Evolutionary conservation across 2,113 vertebrate species (phyloP), one percentile per base, ranked within the genome.

Genomic region (Nibea coibor): DNA sequence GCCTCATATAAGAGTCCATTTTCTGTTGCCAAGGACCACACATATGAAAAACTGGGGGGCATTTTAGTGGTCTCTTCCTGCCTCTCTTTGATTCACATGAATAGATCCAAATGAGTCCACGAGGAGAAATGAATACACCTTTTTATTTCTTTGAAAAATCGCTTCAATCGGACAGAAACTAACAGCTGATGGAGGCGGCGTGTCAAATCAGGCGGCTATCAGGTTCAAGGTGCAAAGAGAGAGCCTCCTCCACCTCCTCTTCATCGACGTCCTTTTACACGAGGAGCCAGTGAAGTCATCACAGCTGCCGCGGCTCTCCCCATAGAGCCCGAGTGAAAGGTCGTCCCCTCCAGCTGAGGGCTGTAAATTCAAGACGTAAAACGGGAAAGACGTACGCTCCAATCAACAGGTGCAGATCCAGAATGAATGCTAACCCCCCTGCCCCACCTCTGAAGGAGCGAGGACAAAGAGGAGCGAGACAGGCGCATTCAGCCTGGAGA

Each of bases 301-400:
- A 79, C 92, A 93, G 93, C 93, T 93, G 93, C 90, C 53, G 75
- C 28, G 14, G 67, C 83, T 84, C 75, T 85, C 80, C 35, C 90
- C 65, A 75, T 39, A 80, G 76, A 81, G 82, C 82, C 75, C 20
- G 80, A 87, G 83, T 76, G 84, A 91, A 92, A 91, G 87, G 91
- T 85, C 83, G 79, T 59, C 89, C 81, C 35, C 87, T 86, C 90
- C 93, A 94, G 93, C 93, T 94, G 94, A 91, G 91, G 71, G 83
- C 83, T 56, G 86, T 95, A 94, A 93, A 95, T 94, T 66, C 87
- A 91, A 82, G 86, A 91, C 62, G 82, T 89, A 93, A 93, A 93
- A 89, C 51, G 59, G 90, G 85, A 81, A 86, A 80, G 88, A 88
- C 88, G 88, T 83, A 83, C 84, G 67, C 89, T 77, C 80, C 50